Base-by-base conservation (phyloP, 1,140 invertebrate species). In the Apis cerana region DNA sequence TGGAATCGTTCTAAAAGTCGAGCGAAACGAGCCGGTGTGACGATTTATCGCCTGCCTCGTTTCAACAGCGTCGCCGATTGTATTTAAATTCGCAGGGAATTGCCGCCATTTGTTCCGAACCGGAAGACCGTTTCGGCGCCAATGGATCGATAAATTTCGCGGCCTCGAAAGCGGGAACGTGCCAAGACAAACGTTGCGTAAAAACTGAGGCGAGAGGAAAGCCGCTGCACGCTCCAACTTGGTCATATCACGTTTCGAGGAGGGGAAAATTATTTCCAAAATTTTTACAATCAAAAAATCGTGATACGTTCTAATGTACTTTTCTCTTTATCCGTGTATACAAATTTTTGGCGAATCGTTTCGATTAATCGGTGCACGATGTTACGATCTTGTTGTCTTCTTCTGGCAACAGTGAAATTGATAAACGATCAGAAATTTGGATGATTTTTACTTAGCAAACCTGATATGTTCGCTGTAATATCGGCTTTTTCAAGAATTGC, bases 41-140 rank as follows among this genome's bases (percentile, higher is more conserved):
- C 19, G n/a, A 86, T 85, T 86, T 82, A 80, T 77, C 61, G 59
- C 50, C 19, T 10, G 15, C 27, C 64, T 65, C 62, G 33, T 76
- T 43, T 65, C 64, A 50, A 27, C 68, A n/a, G 43, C 68, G 43
- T 43, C 54, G 50, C 33, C 84, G 76, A 88, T 88, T 89, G 88
- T 86, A 89, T 88, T 88, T 78, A 84, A 89, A 89, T 89, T 77
- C 59, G 15, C 56, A 43, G 48, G 48, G 80, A 89, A 89, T 88
- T 82, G 78, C 75, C 52, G 68, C 74, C 82, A 80, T 76, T 78
- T 78, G 82, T 71, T 85, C 50, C 33, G n/a, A 27, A 72, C 62
- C 75, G 83, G 59, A 71, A 76, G 74, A 33, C 56, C 59, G n/a
- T 56, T 61, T 65, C 62, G 68, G 56, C 75, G 71, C 21, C 80